Conservation (phyloP, 2,797 vertebrate genomes). For the Leuciscus waleckii region DNA sequence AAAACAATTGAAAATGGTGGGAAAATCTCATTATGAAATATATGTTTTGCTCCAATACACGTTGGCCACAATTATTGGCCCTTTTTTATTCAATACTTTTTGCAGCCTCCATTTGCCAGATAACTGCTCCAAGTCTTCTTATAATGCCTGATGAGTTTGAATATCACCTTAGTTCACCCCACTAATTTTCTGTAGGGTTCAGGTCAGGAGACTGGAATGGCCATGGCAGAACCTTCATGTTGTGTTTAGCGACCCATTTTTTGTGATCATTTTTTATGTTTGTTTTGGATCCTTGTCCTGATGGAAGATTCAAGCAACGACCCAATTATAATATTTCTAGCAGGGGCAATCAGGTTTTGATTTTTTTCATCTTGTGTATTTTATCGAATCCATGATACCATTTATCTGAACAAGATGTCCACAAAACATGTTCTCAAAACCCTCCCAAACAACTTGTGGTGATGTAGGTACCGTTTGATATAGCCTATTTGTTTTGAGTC, state of each 20-base stretch:
- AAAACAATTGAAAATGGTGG: not conserved
- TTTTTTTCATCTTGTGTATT: too few relatives aligned
- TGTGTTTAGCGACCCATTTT: too few relatives aligned
- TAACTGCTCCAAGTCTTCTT: not conserved
- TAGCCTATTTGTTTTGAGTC: not conserved
- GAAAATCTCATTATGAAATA: not conserved
- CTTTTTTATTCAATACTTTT: not conserved
- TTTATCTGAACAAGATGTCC: not conserved
- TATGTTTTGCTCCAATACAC: not conserved
- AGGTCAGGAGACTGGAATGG: not conserved
- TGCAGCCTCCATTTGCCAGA: not conserved
- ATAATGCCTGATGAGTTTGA: not conserved
- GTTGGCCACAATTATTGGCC: not conserved
- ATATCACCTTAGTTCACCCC: not conserved
- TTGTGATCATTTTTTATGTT: too few relatives aligned
- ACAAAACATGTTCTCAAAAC: too few relatives aligned
- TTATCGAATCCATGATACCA: not conserved
- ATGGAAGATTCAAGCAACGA: too few relatives aligned
- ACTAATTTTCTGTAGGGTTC: not conserved
- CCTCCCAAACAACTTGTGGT: too few relatives aligned
- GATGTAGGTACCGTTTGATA: too few relatives aligned
- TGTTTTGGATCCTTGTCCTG: too few relatives aligned
- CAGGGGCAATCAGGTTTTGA: too few relatives aligned
- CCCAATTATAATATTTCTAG: too few relatives aligned
- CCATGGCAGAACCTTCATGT: not conserved